Base-by-base conservation (phyloP, 2,888 invertebrate species). In the Tipula helvola region DNA sequence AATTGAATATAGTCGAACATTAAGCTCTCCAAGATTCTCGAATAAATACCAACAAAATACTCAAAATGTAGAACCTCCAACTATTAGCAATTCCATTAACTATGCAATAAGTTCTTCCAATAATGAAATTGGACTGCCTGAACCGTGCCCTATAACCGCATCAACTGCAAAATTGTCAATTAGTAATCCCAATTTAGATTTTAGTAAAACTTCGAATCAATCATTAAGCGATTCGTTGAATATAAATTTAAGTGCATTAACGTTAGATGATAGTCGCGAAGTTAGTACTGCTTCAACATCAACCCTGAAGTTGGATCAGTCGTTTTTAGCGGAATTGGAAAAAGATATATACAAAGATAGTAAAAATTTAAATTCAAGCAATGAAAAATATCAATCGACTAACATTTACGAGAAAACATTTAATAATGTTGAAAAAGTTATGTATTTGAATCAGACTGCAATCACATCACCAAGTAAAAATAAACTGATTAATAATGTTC, bases 271-370 rank as follows among this genome's bases (percentile, higher is more conserved):
- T 13, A 86, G 84, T 84, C 52, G 18, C 16, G 36, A 44, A 28
- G 52, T 71, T 83, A 87, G 47, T 84, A 28, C 71, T 71, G 71
- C 71, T 28, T 28, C 71, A 28, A 10, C 71, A 28, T 42, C 90
- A 0, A 91, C 92, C 1, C 92, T 92, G 87, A 92, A 93, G 89
- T 90, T 94, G 18, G 94, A 94, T 89, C 92, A 93, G 8, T 92
- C 92, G 16, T 95, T 95, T 88, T 92, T 95, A 52, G 93, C 93
- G 0, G 95, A 95, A 89, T 90, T 95, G 86, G 95, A 95, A 89
- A 95, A 94, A 88, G 93, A 93, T 88, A 90, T 95, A 89, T 91
- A 91, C 88, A 84, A 84, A 10, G 84, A 84, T 5, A 84, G 16
- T 39, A 84, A 84, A 84, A 84, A 84, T 4, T 57, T 89, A 87